phyloP scores from a whole-genome alignment of 2,113 vertebrate genomes.

The Actenoides hombroni region DNA sequence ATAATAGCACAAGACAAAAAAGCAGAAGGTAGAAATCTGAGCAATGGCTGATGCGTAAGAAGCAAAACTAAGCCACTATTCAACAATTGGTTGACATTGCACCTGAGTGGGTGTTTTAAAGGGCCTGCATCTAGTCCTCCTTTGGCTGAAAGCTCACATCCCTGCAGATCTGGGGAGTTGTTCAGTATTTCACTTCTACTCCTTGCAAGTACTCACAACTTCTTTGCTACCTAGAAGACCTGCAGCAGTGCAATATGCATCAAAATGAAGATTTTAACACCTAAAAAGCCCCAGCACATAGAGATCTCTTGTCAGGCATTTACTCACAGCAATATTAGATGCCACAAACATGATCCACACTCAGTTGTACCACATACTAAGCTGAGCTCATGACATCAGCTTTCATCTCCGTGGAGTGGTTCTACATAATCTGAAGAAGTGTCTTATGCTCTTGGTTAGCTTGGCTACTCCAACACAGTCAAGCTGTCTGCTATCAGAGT shows the following conservation, averaged over 20 bases:
- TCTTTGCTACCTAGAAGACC: neutral
- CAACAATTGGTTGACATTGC: neutral
- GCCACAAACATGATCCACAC: neutral
- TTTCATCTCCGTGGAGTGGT: neutral
- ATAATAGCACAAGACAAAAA: neutral
- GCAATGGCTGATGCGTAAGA: neutral
- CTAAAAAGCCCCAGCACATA: neutral
- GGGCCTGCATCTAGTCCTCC: neutral
- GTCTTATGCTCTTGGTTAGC: neutral
- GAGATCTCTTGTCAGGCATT: neutral
- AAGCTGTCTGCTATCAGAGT: neutral
- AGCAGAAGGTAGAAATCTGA: neutral
- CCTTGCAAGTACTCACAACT: neutral
- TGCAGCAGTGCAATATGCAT: neutral
- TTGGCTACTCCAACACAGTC: neutral
- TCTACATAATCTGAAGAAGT: neutral
- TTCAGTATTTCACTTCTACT: neutral
- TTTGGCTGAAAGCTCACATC: neutral
- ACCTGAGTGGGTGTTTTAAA: neutral
- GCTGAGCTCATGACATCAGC: rapidly evolving
- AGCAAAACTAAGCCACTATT: neutral
- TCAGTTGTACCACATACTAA: neutral
- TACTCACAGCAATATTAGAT: neutral
- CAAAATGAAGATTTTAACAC: rapidly evolving
- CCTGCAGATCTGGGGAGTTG: neutral